These are phyloP conservation scores for Micromesistius poutassou DNA, from an alignment of 2,797 vertebrate genomes.

Conservation along the genomic window DNA sequence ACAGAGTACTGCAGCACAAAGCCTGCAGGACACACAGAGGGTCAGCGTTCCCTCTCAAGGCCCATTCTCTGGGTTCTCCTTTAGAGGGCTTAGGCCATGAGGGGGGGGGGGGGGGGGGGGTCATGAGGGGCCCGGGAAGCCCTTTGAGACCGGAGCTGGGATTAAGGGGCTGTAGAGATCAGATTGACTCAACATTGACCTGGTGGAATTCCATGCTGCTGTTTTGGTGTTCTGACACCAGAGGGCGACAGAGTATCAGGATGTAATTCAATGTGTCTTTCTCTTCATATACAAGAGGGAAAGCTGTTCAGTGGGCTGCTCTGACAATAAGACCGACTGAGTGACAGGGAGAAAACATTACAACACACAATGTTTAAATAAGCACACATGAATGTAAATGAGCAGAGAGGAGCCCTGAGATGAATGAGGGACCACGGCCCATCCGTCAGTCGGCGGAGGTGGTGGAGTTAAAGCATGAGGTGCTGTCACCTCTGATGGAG, in stretches of 20 bases:
- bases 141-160: neutral
- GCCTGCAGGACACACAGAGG: conserved; percentile 67
- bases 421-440: neutral
- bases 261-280: neutral
- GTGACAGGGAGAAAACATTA: neutral
- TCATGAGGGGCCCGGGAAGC: neutral
- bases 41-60: neutral
- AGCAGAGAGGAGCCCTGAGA: neutral
- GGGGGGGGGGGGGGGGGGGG: neutral
- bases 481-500: conserved; percentile 87
- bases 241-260: conserved; percentile 47
- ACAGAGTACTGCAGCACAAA: conserved; percentile 98
- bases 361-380: neutral
- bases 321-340: neutral
- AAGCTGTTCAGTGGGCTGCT: neutral
- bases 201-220: conserved; percentile 7
- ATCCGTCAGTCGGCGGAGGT: neutral
- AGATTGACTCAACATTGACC: neutral
- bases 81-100: neutral
- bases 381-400: neutral
- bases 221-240: conserved; percentile 52
- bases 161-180: neutral
- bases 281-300: conserved; percentile 25
- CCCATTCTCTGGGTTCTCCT: neutral
- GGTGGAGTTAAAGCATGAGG: neutral